phyloP scores from a whole-genome alignment of 2,888 invertebrate genomes.

The Pachycephus smyrnensis region DNA sequence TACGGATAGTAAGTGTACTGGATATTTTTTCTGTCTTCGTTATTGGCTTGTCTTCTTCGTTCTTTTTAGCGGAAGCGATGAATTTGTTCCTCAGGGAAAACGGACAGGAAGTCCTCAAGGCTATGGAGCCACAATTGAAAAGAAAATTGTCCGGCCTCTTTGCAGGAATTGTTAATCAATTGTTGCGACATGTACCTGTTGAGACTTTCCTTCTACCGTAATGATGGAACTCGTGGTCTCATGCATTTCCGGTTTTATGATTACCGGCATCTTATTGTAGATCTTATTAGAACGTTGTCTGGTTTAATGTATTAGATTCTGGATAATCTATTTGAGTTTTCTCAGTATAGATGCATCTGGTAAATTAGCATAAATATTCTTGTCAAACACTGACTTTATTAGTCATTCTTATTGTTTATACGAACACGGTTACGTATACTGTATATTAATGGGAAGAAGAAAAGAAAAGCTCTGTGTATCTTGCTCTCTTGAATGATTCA shows the following conservation, averaged over 20 bases:
- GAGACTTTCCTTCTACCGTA: conserved; percentile 71
- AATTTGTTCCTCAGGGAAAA: conserved; percentile 79
- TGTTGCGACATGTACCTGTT: conserved; percentile 74
- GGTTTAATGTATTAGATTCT: neutral
- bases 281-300: neutral
- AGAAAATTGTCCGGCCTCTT: conserved; percentile 75
- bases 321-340: neutral
- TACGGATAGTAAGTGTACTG: neutral
- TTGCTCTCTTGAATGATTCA: neutral
- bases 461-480: neutral
- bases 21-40: conserved; percentile 2
- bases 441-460: neutral
- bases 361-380: neutral
- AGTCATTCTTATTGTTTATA: neutral
- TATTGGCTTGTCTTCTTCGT: conserved; percentile 9
- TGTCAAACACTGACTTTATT: neutral
- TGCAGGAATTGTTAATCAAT: conserved; percentile 75
- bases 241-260: neutral
- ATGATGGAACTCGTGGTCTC: conserved; percentile 14
- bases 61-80: conserved; percentile 75
- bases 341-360: neutral
- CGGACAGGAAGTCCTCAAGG: conserved; percentile 76
- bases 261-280: neutral
- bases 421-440: neutral
- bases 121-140: conserved; percentile 77